Conservation (phyloP, 30 jellyfish, hydroid and myxozoan species). For the Mastigias papua region DNA sequence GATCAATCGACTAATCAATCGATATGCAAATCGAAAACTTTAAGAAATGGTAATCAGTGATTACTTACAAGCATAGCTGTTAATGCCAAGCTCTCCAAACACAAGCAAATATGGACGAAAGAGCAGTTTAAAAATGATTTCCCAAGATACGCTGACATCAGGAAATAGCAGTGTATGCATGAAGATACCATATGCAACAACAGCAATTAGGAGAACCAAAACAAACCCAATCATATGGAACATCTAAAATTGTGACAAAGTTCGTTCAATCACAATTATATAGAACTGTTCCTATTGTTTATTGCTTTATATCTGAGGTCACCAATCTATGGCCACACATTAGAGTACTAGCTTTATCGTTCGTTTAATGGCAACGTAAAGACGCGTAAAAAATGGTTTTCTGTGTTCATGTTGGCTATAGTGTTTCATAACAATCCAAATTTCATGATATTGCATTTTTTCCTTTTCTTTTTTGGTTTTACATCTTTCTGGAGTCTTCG, state of each 20-base stretch:
- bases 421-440: too few relatives aligned
- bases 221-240: conserved; percentile 55
- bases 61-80: conserved; percentile 25
- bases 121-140: conserved; percentile 29
- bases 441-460: too few relatives aligned
- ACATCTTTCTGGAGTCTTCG: too few relatives aligned
- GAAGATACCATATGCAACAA: conserved; percentile 61
- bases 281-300: not conserved
- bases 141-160: conserved; percentile 52
- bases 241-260: conserved; percentile 17
- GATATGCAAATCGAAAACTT: not conserved
- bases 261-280: not conserved
- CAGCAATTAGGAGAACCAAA: conserved; percentile 63
- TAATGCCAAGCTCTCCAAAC: conserved; percentile 64
- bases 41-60: not conserved
- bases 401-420: too few relatives aligned
- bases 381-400: too few relatives aligned
- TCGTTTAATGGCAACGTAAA: too few relatives aligned
- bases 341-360: too few relatives aligned
- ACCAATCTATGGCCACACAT: too few relatives aligned
- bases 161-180: conserved; percentile 69
- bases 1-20: not conserved
- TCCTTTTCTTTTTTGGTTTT: too few relatives aligned
- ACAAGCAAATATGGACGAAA: conserved; percentile 67
- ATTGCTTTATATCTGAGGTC: not conserved